Evolutionary conservation across 2,113 vertebrate genomes (phyloP), one percentile per base, ranked within the genome.

Genomic region (Climacteris rufus): DNA sequence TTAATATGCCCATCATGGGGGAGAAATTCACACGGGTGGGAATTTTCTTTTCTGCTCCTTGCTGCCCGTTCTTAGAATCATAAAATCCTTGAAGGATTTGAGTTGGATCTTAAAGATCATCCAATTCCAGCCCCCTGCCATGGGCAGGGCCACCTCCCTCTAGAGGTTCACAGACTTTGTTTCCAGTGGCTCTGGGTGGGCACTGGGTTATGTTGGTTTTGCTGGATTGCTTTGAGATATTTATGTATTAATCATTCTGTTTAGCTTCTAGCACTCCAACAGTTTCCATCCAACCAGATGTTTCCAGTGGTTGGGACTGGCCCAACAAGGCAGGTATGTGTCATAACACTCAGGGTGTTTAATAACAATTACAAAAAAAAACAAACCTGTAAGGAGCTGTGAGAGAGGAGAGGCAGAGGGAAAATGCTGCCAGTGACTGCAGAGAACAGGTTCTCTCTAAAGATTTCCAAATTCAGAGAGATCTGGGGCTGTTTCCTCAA

Each of bases 221-320:
- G 50, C 70, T 90, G n/a, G 50, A 2, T 3, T 57, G 3, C 20
- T 85, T 6, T 37, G 44, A 91, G 61, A 16, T 40, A 24, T 39
- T 96, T 72, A 91, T 6, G n/a, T n/a, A 21, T 4, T 37, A 42
- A 49, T 28, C 17, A 1, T 90, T 94, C 93, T 81, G 47, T 33
- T n/a, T 83, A 97, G 95, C 98, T 40, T 98, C 99, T 3, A 96
- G 97, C 92, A 98, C 98, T 28, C 99, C 99, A 42, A 98, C 98
- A 0, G 99, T 99, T 93, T 99, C 99, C 95, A 98, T 99, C 96
- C 99, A 99, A 82, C 98, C 98, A 93, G 99, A 99, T 83, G 95
- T 99, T 93, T 98, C 98, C 92, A 96, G 98, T 94, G 97, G 98
- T 17, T 99, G 99, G 99, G 99, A 99, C 91, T 99, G 99, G 99